These are phyloP conservation scores for Tachysurus vachellii DNA, from an alignment of 2,113 vertebrate genomes.

Conservation along the genomic window DNA sequence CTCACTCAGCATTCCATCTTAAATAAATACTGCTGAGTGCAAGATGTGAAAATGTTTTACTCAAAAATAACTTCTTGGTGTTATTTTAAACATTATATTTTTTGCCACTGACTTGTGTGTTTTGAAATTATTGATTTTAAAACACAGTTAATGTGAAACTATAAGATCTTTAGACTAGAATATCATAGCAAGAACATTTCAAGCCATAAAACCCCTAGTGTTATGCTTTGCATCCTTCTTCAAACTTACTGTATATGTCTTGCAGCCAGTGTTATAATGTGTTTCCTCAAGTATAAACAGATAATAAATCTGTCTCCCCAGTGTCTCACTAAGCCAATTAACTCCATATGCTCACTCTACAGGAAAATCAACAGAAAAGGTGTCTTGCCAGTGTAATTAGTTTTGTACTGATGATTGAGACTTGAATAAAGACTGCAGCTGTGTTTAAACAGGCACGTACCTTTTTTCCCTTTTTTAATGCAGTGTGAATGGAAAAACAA, in stretches of 20 bases:
- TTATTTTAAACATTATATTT: not conserved
- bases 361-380: constrained; percentile 19
- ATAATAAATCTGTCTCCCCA: constrained; percentile 54
- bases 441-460: not conserved
- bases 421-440: not conserved
- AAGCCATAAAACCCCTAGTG: not conserved
- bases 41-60: not conserved
- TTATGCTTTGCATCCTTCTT: not conserved
- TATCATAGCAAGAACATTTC: not conserved
- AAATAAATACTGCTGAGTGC: not conserved
- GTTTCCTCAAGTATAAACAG: constrained; percentile 54
- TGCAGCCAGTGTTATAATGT: constrained; percentile 38
- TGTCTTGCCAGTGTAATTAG: constrained; percentile 17
- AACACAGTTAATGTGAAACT: not conserved
- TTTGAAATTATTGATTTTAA: not conserved
- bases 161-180: not conserved
- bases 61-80: not conserved
- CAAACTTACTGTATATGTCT: constrained; percentile 43
- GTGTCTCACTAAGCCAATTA: constrained; percentile 54
- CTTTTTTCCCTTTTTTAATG: not conserved
- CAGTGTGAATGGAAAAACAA: not conserved
- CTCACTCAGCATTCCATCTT: not conserved
- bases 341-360: constrained; percentile 49
- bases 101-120: not conserved
- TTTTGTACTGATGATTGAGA: constrained; percentile 19